Base-by-base conservation (phyloP, 1,140 invertebrate genomes). In the Cataglyphis hispanica region DNA sequence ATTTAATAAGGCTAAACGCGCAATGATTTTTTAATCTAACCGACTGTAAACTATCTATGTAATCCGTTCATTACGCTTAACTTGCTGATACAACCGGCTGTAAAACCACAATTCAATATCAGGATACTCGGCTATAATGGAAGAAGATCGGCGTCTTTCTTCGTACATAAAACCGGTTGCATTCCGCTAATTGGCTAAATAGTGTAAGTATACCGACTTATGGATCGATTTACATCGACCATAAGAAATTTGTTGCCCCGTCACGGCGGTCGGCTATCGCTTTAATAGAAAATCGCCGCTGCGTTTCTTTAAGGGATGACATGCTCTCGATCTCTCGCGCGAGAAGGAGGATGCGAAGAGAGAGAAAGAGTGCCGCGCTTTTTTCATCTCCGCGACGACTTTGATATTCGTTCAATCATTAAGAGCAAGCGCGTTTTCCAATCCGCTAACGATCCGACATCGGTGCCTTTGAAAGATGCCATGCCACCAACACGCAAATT, bases 181-280 rank as follows among this genome's bases (percentile, higher is more conserved):
- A 88, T 91, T 88, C 86, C 66, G 70, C 91, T 93, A 93, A 93
- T 93, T 93, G 92, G 92, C 89, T 90, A 89, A 91, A 93, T 90
- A 91, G 90, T 91, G 89, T 92, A 93, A 91, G 86, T 88, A 89
- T 85, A 84, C 75, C 83, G 87, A 89, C 91, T 93, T 93, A 93
- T 91, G 87, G 86, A 64, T 70, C 91, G 90, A 93, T 93, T 93
- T 92, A 93, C 90, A 91, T 91, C 85, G 86, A 43, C 86, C 72
- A 87, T 91, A 91, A 91, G 91, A 90, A 92, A 93, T 93, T 93
- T 92, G 92, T 93, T 90, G 90, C 83, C 72, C 74, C 89, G 80
- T 91, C 56, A 60, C 43, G 34, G 25, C 67, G 40, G 34, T 25
- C 34, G 40, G 64, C 85, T 88, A 87, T 91, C 87, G 85, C 76